Percentiles rank a stretch among this genome's conserved stretches.
Conservation (phyloP, 2,888 invertebrate species). For the Trachelus troglodyta region DNA sequence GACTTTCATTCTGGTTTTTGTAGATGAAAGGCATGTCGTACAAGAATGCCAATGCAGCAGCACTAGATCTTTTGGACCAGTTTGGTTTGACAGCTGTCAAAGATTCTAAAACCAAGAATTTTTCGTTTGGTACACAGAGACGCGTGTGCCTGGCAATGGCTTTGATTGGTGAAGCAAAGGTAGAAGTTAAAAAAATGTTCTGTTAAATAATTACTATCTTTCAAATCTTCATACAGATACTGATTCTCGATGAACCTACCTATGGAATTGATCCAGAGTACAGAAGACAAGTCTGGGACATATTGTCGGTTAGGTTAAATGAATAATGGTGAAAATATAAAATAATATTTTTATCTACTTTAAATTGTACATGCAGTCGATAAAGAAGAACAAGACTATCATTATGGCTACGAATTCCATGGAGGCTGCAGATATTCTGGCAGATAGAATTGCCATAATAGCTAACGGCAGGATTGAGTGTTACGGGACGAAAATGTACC, state of each 20-base stretch:
- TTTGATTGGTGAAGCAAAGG: conserved; percentile 33
- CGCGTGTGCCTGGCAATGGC: conserved; percentile 37
- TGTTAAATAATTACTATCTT: not conserved
- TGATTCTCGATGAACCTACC: conserved; percentile 38
- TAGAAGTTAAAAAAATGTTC: not conserved
- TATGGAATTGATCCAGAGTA: conserved; percentile 34
- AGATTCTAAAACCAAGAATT: conserved; percentile 20
- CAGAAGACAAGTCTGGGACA: conserved; percentile 29
- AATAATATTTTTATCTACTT: not conserved
- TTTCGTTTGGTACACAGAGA: conserved; percentile 25
- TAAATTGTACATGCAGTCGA: conserved; percentile 12
- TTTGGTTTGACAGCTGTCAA: conserved; percentile 25
- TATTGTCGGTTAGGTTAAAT: conserved; percentile 24
- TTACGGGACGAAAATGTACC: conserved; percentile 35
- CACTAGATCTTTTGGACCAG: conserved; percentile 24
- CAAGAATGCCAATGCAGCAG: conserved; percentile 22
- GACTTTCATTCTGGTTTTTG: not conserved
- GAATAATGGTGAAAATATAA: not conserved
- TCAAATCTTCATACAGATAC: conserved; percentile 20
- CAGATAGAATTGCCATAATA: conserved; percentile 38
- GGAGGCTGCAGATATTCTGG: conserved; percentile 36
- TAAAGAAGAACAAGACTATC: conserved; percentile 31
- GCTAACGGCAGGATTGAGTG: conserved; percentile 35
- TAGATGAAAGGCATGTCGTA: conserved; percentile 36
- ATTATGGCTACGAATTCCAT: conserved; percentile 39